Evolutionary conservation across 2,888 invertebrate species (phyloP).

Genomic region (Rhopalosiphum nymphaeae): DNA sequence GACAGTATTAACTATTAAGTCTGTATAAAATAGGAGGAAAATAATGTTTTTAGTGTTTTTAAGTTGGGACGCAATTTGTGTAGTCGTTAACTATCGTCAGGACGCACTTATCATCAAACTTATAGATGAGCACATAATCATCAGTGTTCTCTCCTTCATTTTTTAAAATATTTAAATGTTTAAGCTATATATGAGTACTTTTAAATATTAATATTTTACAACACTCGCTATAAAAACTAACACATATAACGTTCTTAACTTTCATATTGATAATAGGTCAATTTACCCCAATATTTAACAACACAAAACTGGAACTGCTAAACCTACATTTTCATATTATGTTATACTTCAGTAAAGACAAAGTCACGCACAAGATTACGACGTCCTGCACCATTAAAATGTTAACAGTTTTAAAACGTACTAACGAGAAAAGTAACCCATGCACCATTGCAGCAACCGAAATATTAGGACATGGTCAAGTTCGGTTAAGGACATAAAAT

Average conservation of each 20-base stretch:
- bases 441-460: background rate
- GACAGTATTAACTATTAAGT: too few species aligned
- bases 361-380: background rate
- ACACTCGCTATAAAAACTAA: background rate
- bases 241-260: background rate
- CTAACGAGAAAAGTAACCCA: too few species aligned
- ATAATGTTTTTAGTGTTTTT: too few species aligned
- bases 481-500: background rate
- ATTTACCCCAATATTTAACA: background rate
- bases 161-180: background rate
- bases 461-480: background rate
- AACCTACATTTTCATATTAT: background rate
- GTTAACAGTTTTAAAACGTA: background rate
- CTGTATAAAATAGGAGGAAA: too few species aligned
- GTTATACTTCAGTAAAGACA: background rate
- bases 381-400: background rate
- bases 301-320: background rate
- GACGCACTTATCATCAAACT: too few species aligned
- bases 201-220: background rate
- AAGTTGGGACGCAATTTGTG: too few species aligned
- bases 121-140: too few species aligned
- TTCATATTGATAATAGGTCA: background rate
- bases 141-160: background rate
- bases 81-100: too few species aligned
- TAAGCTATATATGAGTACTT: background rate